Base-by-base conservation (phyloP, 1,140 invertebrate genomes). In the Bombus sibiricus region DNA sequence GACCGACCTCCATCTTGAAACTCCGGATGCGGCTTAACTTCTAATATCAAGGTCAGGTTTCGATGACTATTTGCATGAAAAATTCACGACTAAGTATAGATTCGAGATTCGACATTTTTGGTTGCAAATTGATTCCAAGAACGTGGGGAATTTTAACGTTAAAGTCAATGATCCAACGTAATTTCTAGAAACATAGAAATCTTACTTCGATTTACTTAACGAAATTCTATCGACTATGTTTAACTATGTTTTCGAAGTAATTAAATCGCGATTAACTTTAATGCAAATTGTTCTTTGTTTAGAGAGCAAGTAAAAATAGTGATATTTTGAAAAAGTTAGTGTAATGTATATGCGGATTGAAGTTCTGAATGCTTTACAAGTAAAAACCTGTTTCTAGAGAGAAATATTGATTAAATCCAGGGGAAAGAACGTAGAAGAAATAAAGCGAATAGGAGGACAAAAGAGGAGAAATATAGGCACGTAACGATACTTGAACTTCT, bases 1-100 rank as follows among this genome's bases (percentile, higher is more conserved):
- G 22, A 53, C 32, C 75, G 59, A 84, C 83, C 73, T 79, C 82
- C 64, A 68, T 73, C 64, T 57, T 68, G 82, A 73, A 73, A 74
- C 76, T 81, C 28, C 47, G 41, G 64, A 22, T 69, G 43, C 25
- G 76, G 10, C 53, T 73, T 85, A 37, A 25, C 28, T 22, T 39
- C 28, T 34, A 25, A 43, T n/a, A 53, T 15, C 85, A 85, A 83
- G 72, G 79, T 85, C 86, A 15, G 41, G 10, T 28, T 62, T 37
- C 18, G n/a, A 6, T 1, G 37, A 13, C 79, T 37, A 41, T 81
- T 81, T 75, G 43, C 75, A 57, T 28, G 47, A 57, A 73, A 32
- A 28, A 25, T 41, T 37, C 13, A 32, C 32, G 69, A 43, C n/a
- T 15, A 0, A 10, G 8, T n/a, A 43, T 73, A 13, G 37, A 22